Base-by-base conservation (phyloP, 1,140 invertebrate species). In the Caenorhabditis inopinata region DNA sequence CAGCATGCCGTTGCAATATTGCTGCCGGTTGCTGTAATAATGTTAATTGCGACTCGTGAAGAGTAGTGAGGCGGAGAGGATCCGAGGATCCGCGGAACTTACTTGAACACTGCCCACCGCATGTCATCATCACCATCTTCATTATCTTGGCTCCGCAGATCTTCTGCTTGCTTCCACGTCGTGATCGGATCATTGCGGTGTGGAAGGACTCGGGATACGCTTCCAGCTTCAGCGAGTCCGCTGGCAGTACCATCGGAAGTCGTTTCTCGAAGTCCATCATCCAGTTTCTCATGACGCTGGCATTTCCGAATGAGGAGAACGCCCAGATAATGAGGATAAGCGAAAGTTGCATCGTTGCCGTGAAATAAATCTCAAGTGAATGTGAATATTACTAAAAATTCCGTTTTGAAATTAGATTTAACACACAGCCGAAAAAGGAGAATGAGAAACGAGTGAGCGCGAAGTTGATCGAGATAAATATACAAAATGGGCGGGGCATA, bases 211-310 rank as follows among this genome's bases (percentile, higher is more conserved):
- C n/a, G n/a, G n/a, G n/a, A n/a, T n/a, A n/a, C n/a, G n/a, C n/a
- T n/a, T n/a, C n/a, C n/a, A n/a, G n/a, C n/a, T n/a, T 53, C 27
- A 18, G 23, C 5, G 49, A 53, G 21, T 14, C 47, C 47, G 21
- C 16, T 23, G 7, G 23, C 49, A 1, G 49, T 1, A 53, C 27
- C 49, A 9, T 53, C 49, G 21, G 16, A 48, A 9, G 7, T 1
- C n/a, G 32, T 16, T 16, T 68, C 25, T 68, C 58, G n/a, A 68
- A 68, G 21, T 68, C 58, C 11, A 29, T n/a, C 58, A 68, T 68
- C 58, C 58, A 68, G n/a, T 68, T 68, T 21, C 58, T n/a, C 58
- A 68, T 68, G 0, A 68, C 32, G n/a, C 58, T 68, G n/a, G 58
- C 16, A 29, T 16, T 18, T 42, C 32, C 58, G 32, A 68, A 12